Base-by-base conservation (phyloP, 2,888 invertebrate species). In the Eurois occulta region DNA sequence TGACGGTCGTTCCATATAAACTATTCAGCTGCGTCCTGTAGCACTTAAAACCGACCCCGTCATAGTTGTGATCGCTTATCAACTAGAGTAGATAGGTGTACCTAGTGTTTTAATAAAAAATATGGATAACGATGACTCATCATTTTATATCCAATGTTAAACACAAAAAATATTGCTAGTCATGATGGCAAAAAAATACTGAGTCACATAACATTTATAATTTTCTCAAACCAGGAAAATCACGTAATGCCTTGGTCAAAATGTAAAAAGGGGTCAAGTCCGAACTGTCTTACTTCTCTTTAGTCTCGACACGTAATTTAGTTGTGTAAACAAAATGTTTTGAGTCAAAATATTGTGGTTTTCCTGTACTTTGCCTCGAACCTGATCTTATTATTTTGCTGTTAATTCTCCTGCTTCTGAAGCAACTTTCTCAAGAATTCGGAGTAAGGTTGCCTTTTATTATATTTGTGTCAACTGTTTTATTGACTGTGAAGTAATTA, bases 281-380 rank as follows among this genome's bases (percentile, higher is more conserved):
- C 67, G 73, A 69, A 11, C n/a, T 13, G 70, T 62, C 18, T 55
- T 52, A 72, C n/a, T 46, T 76, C 72, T 66, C 35, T 72, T 43
- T 24, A 70, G 38, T 52, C 70, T 62, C 41, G 4, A 43, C 35
- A 69, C 43, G 46, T 48, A 75, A 79, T 85, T 77, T 75, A 68
- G 58, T 62, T 68, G 70, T 58, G 75, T 82, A 75, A 85, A 88
- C 79, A 83, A 80, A 88, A 28, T 18, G 35, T 74, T 71, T 78
- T 52, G 75, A 52, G 18, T 60, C 64, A 65, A 67, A 79, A 79
- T 43, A 60, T 66, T 76, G 58, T 24, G 67, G 65, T 81, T 88
- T 85, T 85, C 84, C 87, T 85, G 66, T 64, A 66, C 35, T 71
- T 77, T 32, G 11, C 87, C 87, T 84, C 81, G 87, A 75, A 64